Percentiles rank a stretch among this genome's conserved stretches.
phyloP scores from a whole-genome alignment of 2,797 vertebrate species.

The Sebastes baramenuke region DNA sequence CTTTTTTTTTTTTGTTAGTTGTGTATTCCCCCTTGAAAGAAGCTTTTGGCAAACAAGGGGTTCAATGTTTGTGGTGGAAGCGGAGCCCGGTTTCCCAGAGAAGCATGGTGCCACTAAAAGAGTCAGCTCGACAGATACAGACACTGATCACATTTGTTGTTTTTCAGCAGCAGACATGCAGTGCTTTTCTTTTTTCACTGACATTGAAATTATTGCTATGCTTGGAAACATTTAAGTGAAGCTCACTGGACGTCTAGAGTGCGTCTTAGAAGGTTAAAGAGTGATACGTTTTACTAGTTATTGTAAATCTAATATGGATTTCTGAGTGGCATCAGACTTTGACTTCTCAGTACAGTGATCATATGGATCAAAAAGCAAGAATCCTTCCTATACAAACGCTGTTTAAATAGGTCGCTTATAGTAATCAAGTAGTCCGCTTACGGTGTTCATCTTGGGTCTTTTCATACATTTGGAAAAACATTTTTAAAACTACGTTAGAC shows the following conservation, averaged over 20 bases:
- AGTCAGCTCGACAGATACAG: conserved; percentile 23
- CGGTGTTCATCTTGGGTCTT: too few species aligned
- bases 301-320: not conserved
- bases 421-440: not conserved
- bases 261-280: not conserved
- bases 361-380: too few species aligned
- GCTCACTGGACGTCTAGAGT: too few species aligned
- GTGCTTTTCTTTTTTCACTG: not conserved
- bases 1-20: conserved; percentile 36
- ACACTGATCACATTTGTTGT: not conserved
- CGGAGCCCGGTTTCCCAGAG: conserved; percentile 53
- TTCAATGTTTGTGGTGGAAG: conserved; percentile 85
- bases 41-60: conserved; percentile 86
- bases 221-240: too few species aligned
- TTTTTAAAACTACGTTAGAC: too few species aligned
- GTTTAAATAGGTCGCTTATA: not conserved
- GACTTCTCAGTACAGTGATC: too few species aligned
- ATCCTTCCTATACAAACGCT: too few species aligned
- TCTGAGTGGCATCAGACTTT: not conserved
- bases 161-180: conserved; percentile 29
- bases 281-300: not conserved
- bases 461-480: too few species aligned
- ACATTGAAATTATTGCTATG: too few species aligned
- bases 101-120: conserved; percentile 58
- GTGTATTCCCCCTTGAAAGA: conserved; percentile 73